Conservation (phyloP, 2,113 vertebrate genomes). For the Drymodes brunneopygia region DNA sequence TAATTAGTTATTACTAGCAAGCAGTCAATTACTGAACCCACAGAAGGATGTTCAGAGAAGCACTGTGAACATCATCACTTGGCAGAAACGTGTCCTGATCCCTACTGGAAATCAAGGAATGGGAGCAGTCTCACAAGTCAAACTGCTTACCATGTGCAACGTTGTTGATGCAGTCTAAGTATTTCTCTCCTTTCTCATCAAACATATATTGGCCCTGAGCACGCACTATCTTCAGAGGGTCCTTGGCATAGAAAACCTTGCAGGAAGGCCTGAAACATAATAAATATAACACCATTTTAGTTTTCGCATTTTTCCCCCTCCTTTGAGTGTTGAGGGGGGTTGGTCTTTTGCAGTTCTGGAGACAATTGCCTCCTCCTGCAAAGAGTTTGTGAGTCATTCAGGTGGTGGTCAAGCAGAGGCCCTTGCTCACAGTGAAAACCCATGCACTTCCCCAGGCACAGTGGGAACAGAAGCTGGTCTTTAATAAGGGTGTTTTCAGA, state of each 20-base stretch:
- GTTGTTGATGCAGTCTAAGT: constrained; percentile 96
- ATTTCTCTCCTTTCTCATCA: constrained; percentile 84
- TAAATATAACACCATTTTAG: neutral
- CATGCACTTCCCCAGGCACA: fast-evolving
- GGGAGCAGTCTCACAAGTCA: neutral
- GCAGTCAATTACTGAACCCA: neutral
- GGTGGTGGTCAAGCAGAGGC: neutral
- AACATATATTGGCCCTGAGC: constrained; percentile 94
- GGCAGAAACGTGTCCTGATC: neutral
- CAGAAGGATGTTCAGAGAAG: neutral
- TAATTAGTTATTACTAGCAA: neutral
- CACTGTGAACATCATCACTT: neutral
- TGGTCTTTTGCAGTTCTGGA: neutral
- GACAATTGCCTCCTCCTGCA: neutral
- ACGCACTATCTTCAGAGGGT: constrained; percentile 91
- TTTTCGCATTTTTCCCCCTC: neutral
- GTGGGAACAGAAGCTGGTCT: neutral
- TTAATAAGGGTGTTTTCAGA: neutral
- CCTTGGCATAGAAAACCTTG: constrained; percentile 91
- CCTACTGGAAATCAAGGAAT: neutral
- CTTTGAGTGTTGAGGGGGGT: neutral
- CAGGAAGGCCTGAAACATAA: constrained; percentile 86
- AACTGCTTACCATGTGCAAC: constrained; percentile 88
- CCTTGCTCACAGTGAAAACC: neutral
- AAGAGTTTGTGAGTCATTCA: neutral